Percentiles rank a stretch among this genome's conserved stretches.
Conservation (phyloP, 2,888 invertebrate genomes). For the Eurytoma adleriae region DNA sequence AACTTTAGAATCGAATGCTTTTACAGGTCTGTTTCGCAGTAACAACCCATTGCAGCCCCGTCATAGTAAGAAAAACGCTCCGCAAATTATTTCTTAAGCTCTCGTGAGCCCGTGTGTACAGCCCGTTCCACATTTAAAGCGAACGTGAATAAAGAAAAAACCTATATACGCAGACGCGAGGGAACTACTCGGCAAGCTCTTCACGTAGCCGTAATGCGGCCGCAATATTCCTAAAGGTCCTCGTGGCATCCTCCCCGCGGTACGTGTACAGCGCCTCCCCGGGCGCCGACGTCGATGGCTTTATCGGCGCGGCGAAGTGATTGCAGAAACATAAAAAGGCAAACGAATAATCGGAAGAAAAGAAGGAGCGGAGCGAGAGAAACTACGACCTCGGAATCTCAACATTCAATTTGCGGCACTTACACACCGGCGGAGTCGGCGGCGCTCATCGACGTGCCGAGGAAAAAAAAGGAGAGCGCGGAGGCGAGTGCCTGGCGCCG, state of each 20-base stretch:
- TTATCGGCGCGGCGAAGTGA: slow-evolving; percentile 30
- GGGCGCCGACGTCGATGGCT: slow-evolving; percentile 1
- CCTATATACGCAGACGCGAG: background rate
- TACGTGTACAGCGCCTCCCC: background rate
- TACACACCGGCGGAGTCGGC: slow-evolving; percentile 20
- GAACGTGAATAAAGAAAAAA: background rate
- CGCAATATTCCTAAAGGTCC: background rate
- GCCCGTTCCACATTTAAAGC: no score
- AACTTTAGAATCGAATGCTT: no score
- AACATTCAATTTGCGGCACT: slow-evolving; percentile 53
- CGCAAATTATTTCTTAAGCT: no score
- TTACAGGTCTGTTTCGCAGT: no score
- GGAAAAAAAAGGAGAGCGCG: slow-evolving; percentile 13
- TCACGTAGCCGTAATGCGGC: background rate
- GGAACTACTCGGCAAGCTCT: background rate
- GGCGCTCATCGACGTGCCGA: background rate
- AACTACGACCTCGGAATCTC: slow-evolving; percentile 32
- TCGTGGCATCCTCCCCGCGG: background rate
- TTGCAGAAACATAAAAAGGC: slow-evolving; percentile 25
- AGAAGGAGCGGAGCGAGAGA: background rate
- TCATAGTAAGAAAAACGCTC: no score
- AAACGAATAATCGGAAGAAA: slow-evolving; percentile 28
- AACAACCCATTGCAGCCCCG: no score
- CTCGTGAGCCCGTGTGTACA: no score
- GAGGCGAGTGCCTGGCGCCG: slow-evolving; percentile 30